Percentiles rank a stretch among this genome's conserved stretches.
Evolutionary conservation across 1,140 invertebrate genomes (phyloP).

Genomic region (Scaptomyza graminum): DNA sequence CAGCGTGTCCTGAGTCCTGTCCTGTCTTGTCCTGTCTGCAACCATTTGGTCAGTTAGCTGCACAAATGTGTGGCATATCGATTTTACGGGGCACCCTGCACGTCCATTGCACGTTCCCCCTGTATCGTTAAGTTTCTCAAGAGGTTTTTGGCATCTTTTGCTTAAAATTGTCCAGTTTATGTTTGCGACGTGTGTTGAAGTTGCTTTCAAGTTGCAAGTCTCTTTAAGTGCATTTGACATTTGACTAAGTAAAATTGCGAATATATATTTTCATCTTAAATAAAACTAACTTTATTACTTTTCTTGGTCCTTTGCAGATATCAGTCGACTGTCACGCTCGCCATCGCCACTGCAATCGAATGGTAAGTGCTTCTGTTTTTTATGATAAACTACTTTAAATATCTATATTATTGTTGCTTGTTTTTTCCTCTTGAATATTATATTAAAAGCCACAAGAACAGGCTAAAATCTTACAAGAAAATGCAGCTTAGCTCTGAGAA

Average conservation of each 20-base stretch:
- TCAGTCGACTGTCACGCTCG: conserved; percentile 79
- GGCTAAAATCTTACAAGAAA: too few species aligned
- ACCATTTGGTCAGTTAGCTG: conserved; percentile 60
- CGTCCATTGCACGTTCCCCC: too few species aligned
- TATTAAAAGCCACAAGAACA: too few species aligned
- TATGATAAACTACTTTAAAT: too few species aligned
- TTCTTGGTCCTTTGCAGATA: conserved; percentile 68
- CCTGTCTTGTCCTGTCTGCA: conserved; percentile 52
- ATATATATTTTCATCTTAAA: background rate
- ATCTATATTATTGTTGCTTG: too few species aligned
- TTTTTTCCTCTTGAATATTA: too few species aligned
- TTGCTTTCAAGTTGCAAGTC: background rate
- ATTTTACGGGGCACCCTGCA: conserved; percentile 34
- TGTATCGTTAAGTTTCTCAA: conserved; percentile 46
- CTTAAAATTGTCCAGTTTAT: conserved; percentile 45
- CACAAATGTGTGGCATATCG: conserved; percentile 57
- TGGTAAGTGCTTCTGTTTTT: conserved; percentile 65
- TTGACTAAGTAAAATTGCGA: background rate
- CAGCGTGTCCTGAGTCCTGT: conserved; percentile 26
- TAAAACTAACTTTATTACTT: background rate
- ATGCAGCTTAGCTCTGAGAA: too few species aligned
- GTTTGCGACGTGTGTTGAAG: conserved; percentile 42
- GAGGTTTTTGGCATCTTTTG: background rate
- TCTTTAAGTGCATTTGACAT: background rate
- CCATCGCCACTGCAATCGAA: conserved; percentile 82